Percentiles rank a stretch among this genome's conserved stretches.
These are phyloP conservation scores for Hippocampus guttulatus DNA, from an alignment of 2,113 vertebrate genomes.

Conservation along the genomic window DNA sequence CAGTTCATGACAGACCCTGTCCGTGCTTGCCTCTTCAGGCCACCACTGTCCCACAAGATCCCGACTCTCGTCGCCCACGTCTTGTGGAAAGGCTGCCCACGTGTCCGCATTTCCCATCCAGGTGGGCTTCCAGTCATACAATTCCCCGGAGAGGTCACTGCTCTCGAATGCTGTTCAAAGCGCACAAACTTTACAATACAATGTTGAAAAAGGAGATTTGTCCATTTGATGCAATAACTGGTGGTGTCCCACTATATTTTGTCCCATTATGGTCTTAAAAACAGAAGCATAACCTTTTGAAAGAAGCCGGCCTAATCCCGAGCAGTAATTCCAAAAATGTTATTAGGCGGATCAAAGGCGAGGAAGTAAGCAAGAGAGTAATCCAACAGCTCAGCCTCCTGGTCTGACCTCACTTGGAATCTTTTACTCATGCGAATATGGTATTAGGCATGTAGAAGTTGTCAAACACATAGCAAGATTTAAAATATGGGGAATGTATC, in stretches of 20 bases:
- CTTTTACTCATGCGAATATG: neutral
- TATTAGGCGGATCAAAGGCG: constrained; percentile 4
- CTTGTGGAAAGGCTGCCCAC: constrained; percentile 69
- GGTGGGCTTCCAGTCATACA: constrained; percentile 34
- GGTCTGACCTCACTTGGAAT: neutral
- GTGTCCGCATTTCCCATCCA: constrained; percentile 35
- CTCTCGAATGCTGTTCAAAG: constrained; percentile 37
- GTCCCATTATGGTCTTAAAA: neutral
- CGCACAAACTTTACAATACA: constrained; percentile 3
- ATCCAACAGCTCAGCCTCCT: constrained; percentile 6
- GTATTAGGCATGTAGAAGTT: neutral
- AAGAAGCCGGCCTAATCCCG: neutral
- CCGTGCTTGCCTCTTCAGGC: constrained; percentile 51
- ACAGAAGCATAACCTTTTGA: neutral
- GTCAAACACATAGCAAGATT: neutral
- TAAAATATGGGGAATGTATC: neutral
- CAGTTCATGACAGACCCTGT: constrained; percentile 36
- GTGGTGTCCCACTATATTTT: neutral
- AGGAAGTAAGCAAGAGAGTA: constrained; percentile 3
- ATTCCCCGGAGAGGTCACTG: constrained; percentile 19
- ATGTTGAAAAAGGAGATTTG: neutral
- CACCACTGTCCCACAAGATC: constrained; percentile 63
- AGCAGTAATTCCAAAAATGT: constrained; percentile 9
- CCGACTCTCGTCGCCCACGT: constrained; percentile 14
- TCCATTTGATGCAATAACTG: neutral